A percentile compares a stretch with the other conserved stretches of the same genome.
Evolutionary conservation across 1,140 invertebrate species (phyloP).

Genomic region (Pygmarrhopalites habei): DNA sequence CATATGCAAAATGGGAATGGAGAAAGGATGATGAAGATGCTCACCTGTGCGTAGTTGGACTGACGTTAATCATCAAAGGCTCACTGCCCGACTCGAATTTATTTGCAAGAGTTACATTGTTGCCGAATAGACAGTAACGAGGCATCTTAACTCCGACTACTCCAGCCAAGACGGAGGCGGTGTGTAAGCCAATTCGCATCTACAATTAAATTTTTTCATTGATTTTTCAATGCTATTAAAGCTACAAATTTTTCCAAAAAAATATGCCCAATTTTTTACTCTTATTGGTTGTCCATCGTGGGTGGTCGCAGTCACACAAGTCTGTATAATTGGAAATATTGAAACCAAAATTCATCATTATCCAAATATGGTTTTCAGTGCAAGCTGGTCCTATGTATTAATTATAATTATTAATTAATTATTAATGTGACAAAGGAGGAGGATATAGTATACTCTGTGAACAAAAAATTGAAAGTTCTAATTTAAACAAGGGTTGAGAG

Average conservation of each 20-base stretch:
- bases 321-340: too few relatives aligned
- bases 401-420: too few relatives aligned
- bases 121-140: constrained; percentile 82
- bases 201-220: constrained; percentile 49
- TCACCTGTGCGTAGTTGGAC: constrained; percentile 85
- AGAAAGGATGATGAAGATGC: too few relatives aligned
- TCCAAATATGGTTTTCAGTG: too few relatives aligned
- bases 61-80: constrained; percentile 80
- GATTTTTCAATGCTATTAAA: neutral
- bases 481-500: too few relatives aligned
- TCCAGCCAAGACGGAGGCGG: constrained; percentile 77
- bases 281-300: constrained; percentile 84
- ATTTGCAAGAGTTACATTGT: constrained; percentile 88
- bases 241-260: neutral
- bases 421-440: too few relatives aligned
- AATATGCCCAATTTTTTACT: too few relatives aligned
- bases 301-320: constrained; percentile 73
- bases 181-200: constrained; percentile 92
- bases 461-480: too few relatives aligned
- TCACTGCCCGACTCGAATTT: constrained; percentile 91
- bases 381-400: too few relatives aligned
- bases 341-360: too few relatives aligned
- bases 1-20: too few relatives aligned
- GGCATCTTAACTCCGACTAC: constrained; percentile 88
- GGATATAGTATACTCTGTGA: too few relatives aligned